Percentiles rank a stretch among this genome's conserved stretches.
Conservation (phyloP, 2,888 invertebrate genomes). For the Halictus ligatus region DNA sequence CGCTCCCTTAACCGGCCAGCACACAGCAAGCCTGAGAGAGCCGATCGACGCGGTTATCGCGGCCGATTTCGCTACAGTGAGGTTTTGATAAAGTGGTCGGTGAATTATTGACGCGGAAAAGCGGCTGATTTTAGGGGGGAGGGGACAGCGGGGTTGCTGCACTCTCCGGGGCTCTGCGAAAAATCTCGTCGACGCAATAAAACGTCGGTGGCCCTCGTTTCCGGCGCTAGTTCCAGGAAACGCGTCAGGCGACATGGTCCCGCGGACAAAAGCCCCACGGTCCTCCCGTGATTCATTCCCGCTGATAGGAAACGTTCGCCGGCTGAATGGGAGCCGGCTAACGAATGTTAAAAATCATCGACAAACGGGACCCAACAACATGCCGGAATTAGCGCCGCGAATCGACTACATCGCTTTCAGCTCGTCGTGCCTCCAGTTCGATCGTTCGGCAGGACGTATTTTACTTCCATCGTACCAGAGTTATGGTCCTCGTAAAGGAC, state of each 20-base stretch:
- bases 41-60: conserved; percentile 38
- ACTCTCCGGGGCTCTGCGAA: conserved; percentile 16
- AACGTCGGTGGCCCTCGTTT: conserved; percentile 52
- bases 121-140: neutral
- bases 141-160: neutral
- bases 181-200: conserved; percentile 55
- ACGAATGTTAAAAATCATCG: conserved; percentile 49
- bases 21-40: conserved; percentile 1
- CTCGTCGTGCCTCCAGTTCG: neutral
- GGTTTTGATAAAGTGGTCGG: conserved; percentile 54
- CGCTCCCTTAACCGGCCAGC: neutral
- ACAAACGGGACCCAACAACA: conserved; percentile 16
- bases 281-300: conserved; percentile 40
- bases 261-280: conserved; percentile 40
- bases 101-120: conserved; percentile 44
- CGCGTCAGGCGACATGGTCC: conserved; percentile 33
- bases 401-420: neutral
- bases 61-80: conserved; percentile 40
- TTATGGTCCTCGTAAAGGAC: neutral
- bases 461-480: neutral
- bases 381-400: neutral
- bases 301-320: conserved; percentile 50
- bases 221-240: conserved; percentile 42
- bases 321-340: conserved; percentile 28
- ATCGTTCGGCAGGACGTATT: neutral